Conservation (phyloP, 2,797 vertebrate genomes). For the Oryzias sinensis region DNA sequence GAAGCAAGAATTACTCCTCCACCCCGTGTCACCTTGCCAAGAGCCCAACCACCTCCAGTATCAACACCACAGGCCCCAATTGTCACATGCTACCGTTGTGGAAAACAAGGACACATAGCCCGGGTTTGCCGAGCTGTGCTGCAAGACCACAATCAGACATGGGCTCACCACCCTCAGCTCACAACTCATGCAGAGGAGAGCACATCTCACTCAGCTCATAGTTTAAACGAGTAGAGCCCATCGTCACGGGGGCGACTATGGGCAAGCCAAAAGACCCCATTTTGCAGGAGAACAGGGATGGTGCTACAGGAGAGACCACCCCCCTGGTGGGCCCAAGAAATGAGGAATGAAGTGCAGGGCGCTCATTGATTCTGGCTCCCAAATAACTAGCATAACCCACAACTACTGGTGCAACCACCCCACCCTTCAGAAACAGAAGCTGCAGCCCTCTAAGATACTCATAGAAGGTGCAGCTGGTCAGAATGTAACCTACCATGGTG, state of each 20-base stretch:
- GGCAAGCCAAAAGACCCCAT: neutral
- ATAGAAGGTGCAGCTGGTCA: slow-evolving; percentile 36
- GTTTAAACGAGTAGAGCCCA: slow-evolving; percentile 35
- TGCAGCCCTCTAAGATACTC: slow-evolving; percentile 22
- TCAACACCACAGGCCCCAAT: neutral
- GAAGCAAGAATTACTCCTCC: slow-evolving; percentile 7
- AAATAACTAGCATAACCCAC: slow-evolving; percentile 46
- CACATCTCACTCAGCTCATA: neutral
- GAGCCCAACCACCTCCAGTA: neutral
- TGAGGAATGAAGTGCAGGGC: slow-evolving; percentile 17
- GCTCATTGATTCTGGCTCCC: slow-evolving; percentile 24
- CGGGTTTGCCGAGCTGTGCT: slow-evolving; percentile 1
- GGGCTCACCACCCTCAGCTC: neutral
- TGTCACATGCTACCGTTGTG: slow-evolving; percentile 17
- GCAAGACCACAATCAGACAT: neutral
- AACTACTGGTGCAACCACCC: neutral
- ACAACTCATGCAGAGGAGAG: too few species aligned
- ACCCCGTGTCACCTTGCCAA: neutral
- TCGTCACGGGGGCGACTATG: slow-evolving; percentile 31
- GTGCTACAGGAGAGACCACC: neutral
- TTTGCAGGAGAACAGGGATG: neutral
- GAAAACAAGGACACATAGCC: slow-evolving; percentile 18
- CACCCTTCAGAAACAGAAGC: neutral
- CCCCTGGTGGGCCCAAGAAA: slow-evolving; percentile 32
- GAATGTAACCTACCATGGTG: slow-evolving; percentile 20